Evolutionary conservation across 2,888 invertebrate genomes (phyloP).

Genomic region (Campoletis raptor): DNA sequence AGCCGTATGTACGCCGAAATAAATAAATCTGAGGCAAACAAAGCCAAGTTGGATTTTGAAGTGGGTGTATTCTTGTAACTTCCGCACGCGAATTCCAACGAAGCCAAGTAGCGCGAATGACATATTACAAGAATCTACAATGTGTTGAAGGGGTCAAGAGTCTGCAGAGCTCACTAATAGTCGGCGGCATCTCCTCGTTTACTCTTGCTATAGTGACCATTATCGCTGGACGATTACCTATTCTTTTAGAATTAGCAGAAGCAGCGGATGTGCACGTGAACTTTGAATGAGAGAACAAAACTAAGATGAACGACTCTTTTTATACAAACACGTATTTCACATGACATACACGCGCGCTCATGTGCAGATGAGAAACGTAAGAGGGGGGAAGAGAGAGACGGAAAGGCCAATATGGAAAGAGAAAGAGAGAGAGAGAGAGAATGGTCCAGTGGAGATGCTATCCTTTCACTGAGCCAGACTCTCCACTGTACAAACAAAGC

Average conservation of each 20-base stretch:
- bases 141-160: conserved; percentile 56
- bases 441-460: conserved; percentile 54
- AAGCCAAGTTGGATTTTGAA: background rate
- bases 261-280: conserved; percentile 74
- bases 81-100: conserved; percentile 24
- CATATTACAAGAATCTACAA: conserved; percentile 16
- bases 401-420: conserved; percentile 42
- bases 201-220: conserved; percentile 54
- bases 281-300: conserved; percentile 47
- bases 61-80: conserved; percentile 1
- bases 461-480: conserved; percentile 60
- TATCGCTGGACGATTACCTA: conserved; percentile 77
- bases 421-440: conserved; percentile 40
- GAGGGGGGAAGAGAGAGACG: conserved; percentile 36
- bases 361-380: conserved; percentile 2
- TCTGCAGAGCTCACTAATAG: conserved; percentile 49
- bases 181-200: conserved; percentile 15
- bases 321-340: conserved; percentile 40
- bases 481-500: conserved; percentile 63
- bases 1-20: background rate
- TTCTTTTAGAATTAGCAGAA: conserved; percentile 81
- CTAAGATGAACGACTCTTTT: conserved; percentile 52
- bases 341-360: conserved; percentile 41
- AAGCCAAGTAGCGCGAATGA: conserved; percentile 20
- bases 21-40: background rate